phyloP scores from a whole-genome alignment of 2,888 invertebrate genomes.

The Zaprionus lineosus region DNA sequence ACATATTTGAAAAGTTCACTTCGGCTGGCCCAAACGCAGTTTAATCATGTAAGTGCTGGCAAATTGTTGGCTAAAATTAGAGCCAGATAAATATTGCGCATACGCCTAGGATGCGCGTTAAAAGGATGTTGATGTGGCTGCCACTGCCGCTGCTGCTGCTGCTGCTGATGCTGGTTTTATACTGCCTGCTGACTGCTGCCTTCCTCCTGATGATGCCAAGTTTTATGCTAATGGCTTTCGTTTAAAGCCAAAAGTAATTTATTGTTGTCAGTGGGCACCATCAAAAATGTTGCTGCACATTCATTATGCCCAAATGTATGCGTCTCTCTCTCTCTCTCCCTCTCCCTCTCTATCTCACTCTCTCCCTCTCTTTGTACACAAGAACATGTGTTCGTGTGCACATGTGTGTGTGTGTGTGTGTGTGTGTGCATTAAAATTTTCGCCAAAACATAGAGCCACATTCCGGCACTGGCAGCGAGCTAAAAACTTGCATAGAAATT shows the following conservation, averaged over 20 bases:
- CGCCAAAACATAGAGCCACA: constrained; percentile 63
- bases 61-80: constrained; percentile 79
- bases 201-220: constrained; percentile 71
- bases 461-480: constrained; percentile 24
- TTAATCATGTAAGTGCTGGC: constrained; percentile 76
- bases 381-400: constrained; percentile 5
- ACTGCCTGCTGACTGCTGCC: no score
- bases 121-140: constrained; percentile 45
- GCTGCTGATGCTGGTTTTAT: constrained; percentile 21
- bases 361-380: constrained; percentile 1
- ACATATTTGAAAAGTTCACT: constrained; percentile 72
- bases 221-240: constrained; percentile 79
- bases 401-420: constrained; percentile 16
- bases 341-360: neutral
- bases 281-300: constrained; percentile 79
- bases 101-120: constrained; percentile 66
- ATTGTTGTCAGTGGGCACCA: constrained; percentile 79
- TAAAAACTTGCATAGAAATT: constrained; percentile 71
- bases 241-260: constrained; percentile 79
- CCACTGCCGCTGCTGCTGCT: constrained; percentile 18
- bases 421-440: constrained; percentile 70
- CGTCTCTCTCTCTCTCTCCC: constrained; percentile 18
- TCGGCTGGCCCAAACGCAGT: constrained; percentile 41
- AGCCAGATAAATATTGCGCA: constrained; percentile 78
- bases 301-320: constrained; percentile 72